These are phyloP conservation scores for Drosophila pruinosa DNA, from an alignment of 1,140 invertebrate species.

Conservation along the genomic window DNA sequence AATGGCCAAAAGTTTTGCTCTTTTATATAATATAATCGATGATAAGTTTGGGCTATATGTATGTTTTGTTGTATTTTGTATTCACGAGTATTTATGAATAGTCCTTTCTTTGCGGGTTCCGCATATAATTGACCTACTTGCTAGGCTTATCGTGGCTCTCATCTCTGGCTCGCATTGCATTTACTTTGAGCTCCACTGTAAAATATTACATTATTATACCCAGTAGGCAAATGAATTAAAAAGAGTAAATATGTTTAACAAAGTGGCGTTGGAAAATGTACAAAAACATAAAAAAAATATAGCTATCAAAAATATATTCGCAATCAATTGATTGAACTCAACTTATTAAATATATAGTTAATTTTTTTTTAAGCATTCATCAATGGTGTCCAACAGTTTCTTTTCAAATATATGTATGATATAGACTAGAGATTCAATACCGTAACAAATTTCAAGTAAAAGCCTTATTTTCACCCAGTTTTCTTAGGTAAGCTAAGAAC, in stretches of 20 bases:
- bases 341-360: too few species aligned
- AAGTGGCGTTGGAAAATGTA: neutral
- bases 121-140: slow-evolving; percentile 79
- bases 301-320: too few species aligned
- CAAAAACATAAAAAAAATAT: too few species aligned
- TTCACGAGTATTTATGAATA: slow-evolving; percentile 14
- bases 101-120: slow-evolving; percentile 27
- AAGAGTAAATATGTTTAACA: neutral
- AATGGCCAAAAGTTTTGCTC: slow-evolving; percentile 21
- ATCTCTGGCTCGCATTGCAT: slow-evolving; percentile 39
- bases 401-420: too few species aligned
- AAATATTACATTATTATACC: slow-evolving; percentile 69
- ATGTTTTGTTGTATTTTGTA: neutral
- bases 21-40: slow-evolving; percentile 51
- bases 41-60: slow-evolving; percentile 27
- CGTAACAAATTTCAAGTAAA: too few species aligned
- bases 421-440: too few species aligned
- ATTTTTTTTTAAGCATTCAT: too few species aligned
- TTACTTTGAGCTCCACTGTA: slow-evolving; percentile 59
- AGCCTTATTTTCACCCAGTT: too few species aligned
- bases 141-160: slow-evolving; percentile 39
- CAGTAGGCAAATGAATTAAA: neutral
- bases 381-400: too few species aligned
- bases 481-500: too few species aligned
- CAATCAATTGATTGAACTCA: too few species aligned